These are phyloP conservation scores for Mythimna pallens DNA, from an alignment of 2,888 invertebrate species.

Conservation along the genomic window DNA sequence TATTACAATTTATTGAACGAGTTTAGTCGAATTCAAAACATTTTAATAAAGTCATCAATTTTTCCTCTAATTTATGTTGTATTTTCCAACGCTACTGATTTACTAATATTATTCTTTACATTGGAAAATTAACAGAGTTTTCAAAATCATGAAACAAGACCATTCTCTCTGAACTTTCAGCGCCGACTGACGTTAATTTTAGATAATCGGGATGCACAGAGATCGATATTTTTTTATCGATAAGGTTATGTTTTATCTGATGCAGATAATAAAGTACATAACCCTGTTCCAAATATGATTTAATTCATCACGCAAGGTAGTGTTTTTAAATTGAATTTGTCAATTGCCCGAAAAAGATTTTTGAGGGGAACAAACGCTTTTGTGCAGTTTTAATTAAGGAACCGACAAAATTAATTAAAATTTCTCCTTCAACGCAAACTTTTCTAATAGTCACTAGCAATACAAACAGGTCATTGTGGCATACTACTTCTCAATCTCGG, in stretches of 20 bases:
- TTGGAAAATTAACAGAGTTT: constrained; percentile 38
- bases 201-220: constrained; percentile 72
- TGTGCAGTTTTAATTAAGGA: constrained; percentile 8
- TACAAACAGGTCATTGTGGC: constrained; percentile 45
- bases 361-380: neutral
- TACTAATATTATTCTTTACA: neutral
- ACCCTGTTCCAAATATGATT: neutral
- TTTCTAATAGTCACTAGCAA: constrained; percentile 6
- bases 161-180: constrained; percentile 64
- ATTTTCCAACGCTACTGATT: neutral
- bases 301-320: neutral
- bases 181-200: constrained; percentile 79
- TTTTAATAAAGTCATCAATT: neutral
- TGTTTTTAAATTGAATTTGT: neutral
- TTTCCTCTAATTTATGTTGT: neutral
- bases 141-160: constrained; percentile 58
- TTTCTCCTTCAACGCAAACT: neutral
- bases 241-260: constrained; percentile 28
- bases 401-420: constrained; percentile 6
- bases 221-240: constrained; percentile 70
- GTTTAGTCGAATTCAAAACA: neutral
- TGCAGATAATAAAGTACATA: constrained; percentile 3
- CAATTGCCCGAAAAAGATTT: neutral
- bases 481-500: constrained; percentile 57
- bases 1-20: constrained; percentile 13